These are phyloP conservation scores for Silurus glanis DNA, from an alignment of 2,113 vertebrate species.

Conservation along the genomic window DNA sequence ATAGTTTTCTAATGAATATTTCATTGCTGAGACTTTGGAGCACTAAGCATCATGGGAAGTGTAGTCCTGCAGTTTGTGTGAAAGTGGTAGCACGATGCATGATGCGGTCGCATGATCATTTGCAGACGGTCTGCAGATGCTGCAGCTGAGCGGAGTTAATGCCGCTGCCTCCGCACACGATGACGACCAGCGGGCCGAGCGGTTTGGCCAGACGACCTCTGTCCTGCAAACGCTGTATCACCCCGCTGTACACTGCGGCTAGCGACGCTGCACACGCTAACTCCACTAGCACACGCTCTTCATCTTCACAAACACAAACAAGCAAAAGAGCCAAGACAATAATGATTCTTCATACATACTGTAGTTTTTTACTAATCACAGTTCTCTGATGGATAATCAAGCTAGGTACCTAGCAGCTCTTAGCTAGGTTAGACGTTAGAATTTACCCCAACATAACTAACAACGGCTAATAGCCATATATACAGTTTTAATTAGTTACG, in stretches of 20 bases:
- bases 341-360: background rate
- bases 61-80: background rate
- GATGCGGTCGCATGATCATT: constrained; percentile 29
- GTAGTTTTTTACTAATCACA: background rate
- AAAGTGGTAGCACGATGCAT: background rate
- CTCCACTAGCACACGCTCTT: constrained; percentile 80
- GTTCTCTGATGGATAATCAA: background rate
- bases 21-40: background rate
- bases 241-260: constrained; percentile 71
- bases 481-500: background rate
- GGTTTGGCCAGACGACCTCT: constrained; percentile 64
- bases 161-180: constrained; percentile 77
- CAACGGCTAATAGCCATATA: background rate
- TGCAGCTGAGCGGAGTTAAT: constrained; percentile 68
- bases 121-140: constrained; percentile 53
- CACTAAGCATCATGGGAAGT: background rate
- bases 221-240: constrained; percentile 67
- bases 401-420: background rate
- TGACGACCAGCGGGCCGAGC: constrained; percentile 69
- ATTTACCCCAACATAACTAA: background rate
- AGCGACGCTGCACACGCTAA: constrained; percentile 76
- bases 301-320: constrained; percentile 63
- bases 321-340: background rate
- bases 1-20: background rate
- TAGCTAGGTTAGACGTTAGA: background rate